Percentiles rank a stretch among this genome's conserved stretches.
Evolutionary conservation across 2,797 vertebrate genomes (phyloP).

Genomic region (Rhinoraja longicauda): DNA sequence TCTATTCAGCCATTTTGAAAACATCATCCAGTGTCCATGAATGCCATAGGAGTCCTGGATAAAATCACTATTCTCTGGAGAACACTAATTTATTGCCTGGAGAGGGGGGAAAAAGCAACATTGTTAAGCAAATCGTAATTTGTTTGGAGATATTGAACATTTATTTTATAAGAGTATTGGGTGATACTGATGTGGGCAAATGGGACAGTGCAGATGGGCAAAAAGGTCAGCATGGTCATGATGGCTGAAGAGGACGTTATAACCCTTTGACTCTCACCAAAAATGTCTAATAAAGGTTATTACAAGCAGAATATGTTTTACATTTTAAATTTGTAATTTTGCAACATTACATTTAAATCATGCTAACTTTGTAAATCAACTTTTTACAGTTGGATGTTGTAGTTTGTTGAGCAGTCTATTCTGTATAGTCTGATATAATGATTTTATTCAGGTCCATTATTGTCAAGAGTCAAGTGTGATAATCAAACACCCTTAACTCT

Average conservation of each 20-base stretch:
- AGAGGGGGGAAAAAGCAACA: not conserved
- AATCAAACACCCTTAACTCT: no score
- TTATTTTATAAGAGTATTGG: not conserved
- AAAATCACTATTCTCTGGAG: not conserved
- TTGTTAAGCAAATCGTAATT: not conserved
- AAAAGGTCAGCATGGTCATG: no score
- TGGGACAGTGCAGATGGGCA: no score
- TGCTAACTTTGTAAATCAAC: not conserved
- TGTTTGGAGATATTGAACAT: not conserved
- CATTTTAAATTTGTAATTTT: constrained; percentile 17
- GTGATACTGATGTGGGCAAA: not conserved
- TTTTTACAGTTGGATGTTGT: not conserved
- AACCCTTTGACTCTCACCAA: no score
- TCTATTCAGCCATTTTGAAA: not conserved
- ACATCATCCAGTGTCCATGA: not conserved
- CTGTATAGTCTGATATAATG: not conserved
- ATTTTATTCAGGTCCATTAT: not conserved
- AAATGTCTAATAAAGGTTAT: not conserved
- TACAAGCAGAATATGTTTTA: not conserved
- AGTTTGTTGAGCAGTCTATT: not conserved
- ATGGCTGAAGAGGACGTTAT: no score
- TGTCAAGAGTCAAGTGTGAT: no score
- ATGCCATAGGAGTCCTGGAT: not conserved
- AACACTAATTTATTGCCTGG: not conserved
- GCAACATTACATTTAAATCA: not conserved